These are phyloP conservation scores for Varecia variegata DNA, from an alignment of 2,797 vertebrate species.

Conservation along the genomic window DNA sequence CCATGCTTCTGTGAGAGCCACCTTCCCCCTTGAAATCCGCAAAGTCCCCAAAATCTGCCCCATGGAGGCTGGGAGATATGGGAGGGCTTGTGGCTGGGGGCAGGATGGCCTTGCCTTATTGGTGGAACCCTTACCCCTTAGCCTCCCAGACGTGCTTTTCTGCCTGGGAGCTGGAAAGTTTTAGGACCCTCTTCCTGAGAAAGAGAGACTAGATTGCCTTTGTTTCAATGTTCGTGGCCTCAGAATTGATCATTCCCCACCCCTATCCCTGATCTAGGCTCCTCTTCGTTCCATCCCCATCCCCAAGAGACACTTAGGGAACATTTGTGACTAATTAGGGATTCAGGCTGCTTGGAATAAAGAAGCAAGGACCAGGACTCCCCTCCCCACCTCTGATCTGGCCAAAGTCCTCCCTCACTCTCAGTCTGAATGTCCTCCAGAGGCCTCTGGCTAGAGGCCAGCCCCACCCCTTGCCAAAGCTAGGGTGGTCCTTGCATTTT, in stretches of 20 bases:
- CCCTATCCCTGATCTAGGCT: not conserved
- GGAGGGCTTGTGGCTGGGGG: not conserved
- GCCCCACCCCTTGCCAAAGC: not conserved
- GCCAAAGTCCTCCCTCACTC: conserved; percentile 34
- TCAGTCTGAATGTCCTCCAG: conserved; percentile 35
- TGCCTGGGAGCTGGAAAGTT: conserved; percentile 48
- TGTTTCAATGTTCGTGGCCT: conserved; percentile 74
- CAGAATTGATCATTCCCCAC: conserved; percentile 56
- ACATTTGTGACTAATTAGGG: conserved; percentile 61
- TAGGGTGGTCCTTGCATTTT: conserved; percentile 32
- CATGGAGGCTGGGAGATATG: conserved; percentile 5
- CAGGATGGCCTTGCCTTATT: not conserved
- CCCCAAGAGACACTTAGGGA: conserved; percentile 50
- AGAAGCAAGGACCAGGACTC: conserved; percentile 54
- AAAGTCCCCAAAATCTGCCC: not conserved
- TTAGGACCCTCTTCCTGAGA: conserved; percentile 51
- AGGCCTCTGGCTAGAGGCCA: conserved; percentile 49
- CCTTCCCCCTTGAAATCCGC: conserved; percentile 44
- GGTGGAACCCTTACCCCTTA: not conserved
- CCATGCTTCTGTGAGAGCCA: conserved; percentile 60
- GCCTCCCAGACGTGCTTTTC: conserved; percentile 19
- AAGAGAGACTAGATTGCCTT: conserved; percentile 76
- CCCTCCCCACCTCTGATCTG: conserved; percentile 32
- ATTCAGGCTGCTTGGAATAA: conserved; percentile 68
- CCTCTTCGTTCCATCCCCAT: conserved; percentile 16